Evolutionary conservation across 37 sponge, comb jelly and placozoan genomes (phyloP), one percentile per base, ranked within the genome.

Genomic region (Axinella damicornis): DNA sequence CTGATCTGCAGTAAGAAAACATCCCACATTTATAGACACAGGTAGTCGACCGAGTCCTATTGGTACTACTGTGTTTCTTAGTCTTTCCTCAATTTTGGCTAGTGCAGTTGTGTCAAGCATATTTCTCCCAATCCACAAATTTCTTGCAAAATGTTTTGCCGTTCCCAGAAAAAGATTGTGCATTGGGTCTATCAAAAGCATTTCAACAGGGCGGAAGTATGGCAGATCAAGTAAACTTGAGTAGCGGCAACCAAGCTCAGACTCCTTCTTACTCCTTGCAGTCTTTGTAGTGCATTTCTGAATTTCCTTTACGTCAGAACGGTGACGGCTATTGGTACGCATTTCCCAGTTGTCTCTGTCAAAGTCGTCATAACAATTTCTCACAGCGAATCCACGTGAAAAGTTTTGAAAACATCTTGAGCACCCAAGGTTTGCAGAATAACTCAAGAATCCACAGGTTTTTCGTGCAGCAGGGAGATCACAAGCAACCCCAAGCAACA

Each of bases 1-100:
- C 79, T 89, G 89, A 38, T 89, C 89, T 31, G 89, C 83, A 46
- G 89, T 89, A 60, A 89, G 40, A 36, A 35, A 38, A 40, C 2
- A 4, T 34, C 15, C 53, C n/a, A 20, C 19, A 40, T 20, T 21
- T 18, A 35, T 22, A 36, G 14, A 22, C 38, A 4, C 25, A 39
- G 15, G 73, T 34, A 64, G n/a, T 12, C 11, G 28, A 21, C 21
- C n/a, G 22, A 64, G 65, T 13, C 28, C 21, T 24, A 21, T 28
- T 12, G 21, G 25, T 11, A 64, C n/a, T 11, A 64, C 65, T 30
- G 28, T 28, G 65, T 64, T 64, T 19, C 25, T 64, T 30, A 28
- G 18, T 40, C 46, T 28, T 4, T 38, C 27, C 22, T 22, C 77
- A 32, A 46, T 32, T 27, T 41, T n/a, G 17, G 35, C 24, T 20